Conservation (phyloP, 2,888 invertebrate species). For the Gisinianus flammeolus region DNA sequence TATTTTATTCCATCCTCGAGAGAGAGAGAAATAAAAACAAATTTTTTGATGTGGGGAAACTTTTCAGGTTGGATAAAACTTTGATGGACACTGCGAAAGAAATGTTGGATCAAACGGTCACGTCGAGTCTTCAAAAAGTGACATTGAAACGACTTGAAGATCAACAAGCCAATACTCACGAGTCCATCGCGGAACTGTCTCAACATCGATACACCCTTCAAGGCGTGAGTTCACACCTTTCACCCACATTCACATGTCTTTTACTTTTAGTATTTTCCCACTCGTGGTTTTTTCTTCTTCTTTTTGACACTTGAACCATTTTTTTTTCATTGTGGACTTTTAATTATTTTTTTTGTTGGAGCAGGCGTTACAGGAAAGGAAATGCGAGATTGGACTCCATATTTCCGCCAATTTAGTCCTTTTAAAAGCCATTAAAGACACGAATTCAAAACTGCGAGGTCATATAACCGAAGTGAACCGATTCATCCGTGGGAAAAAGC, state of each 20-base stretch:
- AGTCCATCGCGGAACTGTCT: neutral
- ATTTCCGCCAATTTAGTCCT: neutral
- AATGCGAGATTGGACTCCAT: constrained; percentile 12
- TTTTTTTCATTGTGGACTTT: neutral
- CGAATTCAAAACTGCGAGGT: neutral
- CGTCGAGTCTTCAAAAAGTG: neutral
- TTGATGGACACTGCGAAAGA: neutral
- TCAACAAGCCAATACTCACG: neutral
- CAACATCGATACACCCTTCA: neutral
- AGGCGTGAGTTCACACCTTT: neutral
- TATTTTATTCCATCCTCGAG: neutral
- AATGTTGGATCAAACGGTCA: neutral
- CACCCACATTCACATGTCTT: neutral
- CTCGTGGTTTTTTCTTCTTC: neutral
- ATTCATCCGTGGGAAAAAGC: neutral
- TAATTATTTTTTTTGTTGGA: neutral
- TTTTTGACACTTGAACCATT: too few relatives aligned
- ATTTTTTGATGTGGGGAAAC: neutral
- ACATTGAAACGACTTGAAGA: neutral
- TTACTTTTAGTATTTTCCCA: too few relatives aligned
- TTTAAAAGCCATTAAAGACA: neutral
- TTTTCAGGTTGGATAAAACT: neutral
- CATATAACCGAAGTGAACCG: neutral
- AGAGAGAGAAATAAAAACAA: neutral
- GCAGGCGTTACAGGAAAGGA: constrained; percentile 23